A percentile compares a stretch with the other conserved stretches of the same genome.
Conservation (phyloP, 2,888 invertebrate species). For the Plagodis pulveraria region DNA sequence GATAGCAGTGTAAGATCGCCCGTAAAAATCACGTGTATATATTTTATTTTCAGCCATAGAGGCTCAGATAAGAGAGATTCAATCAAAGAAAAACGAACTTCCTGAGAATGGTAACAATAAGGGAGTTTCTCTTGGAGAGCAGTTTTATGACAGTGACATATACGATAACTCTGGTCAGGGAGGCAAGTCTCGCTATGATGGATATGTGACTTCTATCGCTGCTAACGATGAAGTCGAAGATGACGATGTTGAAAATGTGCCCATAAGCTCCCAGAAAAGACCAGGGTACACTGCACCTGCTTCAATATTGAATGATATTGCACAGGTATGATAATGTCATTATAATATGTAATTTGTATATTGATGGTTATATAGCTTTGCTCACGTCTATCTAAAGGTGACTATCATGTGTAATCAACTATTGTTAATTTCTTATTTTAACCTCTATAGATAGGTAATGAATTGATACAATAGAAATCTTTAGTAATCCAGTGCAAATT, state of each 20-base stretch:
- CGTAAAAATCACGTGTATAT: not conserved
- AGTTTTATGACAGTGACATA: slow-evolving; percentile 96
- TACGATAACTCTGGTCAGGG: slow-evolving; percentile 90
- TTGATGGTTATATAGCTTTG: too few species aligned
- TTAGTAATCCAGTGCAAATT: too few species aligned
- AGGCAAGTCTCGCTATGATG: slow-evolving; percentile 93
- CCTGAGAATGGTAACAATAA: slow-evolving; percentile 88
- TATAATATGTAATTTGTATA: too few species aligned
- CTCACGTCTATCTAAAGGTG: too few species aligned
- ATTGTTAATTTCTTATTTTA: too few species aligned
- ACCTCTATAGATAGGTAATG: too few species aligned
- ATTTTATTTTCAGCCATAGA: slow-evolving; percentile 91
- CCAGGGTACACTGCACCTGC: slow-evolving; percentile 94
- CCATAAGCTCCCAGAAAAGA: slow-evolving; percentile 88
- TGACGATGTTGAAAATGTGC: slow-evolving; percentile 93
- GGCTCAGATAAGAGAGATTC: slow-evolving; percentile 96
- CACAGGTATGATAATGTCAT: slow-evolving; percentile 85
- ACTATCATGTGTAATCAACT: too few species aligned
- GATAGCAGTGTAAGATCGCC: not conserved
- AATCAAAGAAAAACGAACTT: slow-evolving; percentile 93
- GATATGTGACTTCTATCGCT: slow-evolving; percentile 98
- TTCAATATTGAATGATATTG: slow-evolving; percentile 95
- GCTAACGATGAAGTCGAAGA: slow-evolving; percentile 98
- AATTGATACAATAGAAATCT: too few species aligned
- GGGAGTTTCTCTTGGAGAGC: slow-evolving; percentile 94